Conservation (phyloP, 2,888 invertebrate species). For the Hirtodrosophila trivittata region DNA sequence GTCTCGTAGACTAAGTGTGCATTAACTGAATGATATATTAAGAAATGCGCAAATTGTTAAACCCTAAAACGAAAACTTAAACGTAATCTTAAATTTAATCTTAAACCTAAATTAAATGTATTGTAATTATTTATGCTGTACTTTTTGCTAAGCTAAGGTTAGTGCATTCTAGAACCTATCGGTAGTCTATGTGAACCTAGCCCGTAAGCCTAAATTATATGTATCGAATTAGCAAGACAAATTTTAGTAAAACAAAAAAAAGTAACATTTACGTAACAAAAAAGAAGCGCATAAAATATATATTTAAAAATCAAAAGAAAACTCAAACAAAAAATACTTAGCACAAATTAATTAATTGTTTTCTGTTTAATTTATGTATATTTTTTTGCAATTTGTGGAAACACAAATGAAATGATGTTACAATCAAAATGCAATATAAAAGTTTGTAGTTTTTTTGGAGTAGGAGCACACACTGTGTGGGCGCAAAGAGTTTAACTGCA, state of each 20-base stretch:
- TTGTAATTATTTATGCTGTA: conserved; percentile 78
- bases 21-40: conserved; percentile 27
- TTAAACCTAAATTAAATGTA: conserved; percentile 49
- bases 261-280: conserved; percentile 27
- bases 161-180: conserved; percentile 82
- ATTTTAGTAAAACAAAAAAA: conserved; percentile 78
- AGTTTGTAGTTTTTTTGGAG: conserved; percentile 55
- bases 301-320: conserved; percentile 24
- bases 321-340: conserved; percentile 56
- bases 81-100: conserved; percentile 8
- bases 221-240: conserved; percentile 74
- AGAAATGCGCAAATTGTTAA: conserved; percentile 63
- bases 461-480: conserved; percentile 40
- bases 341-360: conserved; percentile 71
- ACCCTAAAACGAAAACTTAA: conserved; percentile 39
- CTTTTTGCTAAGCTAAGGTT: conserved; percentile 82
- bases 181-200: conserved; percentile 73
- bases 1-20: conserved; percentile 46
- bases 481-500: conserved; percentile 76
- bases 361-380: conserved; percentile 48
- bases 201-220: conserved; percentile 69
- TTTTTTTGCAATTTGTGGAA: conserved; percentile 43
- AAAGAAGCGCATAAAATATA: conserved; percentile 24
- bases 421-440: conserved; percentile 49
- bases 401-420: conserved; percentile 37